Base-by-base conservation (phyloP, 1,140 invertebrate genomes). In the Papilio xuthus region DNA sequence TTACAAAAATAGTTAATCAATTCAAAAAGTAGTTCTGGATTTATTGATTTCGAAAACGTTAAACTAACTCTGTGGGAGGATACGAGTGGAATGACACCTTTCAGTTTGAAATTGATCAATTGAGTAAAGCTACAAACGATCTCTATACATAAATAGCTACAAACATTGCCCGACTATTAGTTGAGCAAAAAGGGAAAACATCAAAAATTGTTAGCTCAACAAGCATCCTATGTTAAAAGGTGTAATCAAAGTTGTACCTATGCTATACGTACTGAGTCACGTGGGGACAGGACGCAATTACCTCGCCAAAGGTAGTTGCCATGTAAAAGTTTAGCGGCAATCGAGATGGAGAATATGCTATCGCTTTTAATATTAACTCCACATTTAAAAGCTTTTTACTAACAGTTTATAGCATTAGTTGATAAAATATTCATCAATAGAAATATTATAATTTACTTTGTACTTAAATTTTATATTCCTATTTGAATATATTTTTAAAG, bases 301-400 rank as follows among this genome's bases (percentile, higher is more conserved):
- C 8, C 42, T 47, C 9, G 37, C 42, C 3, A 41, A 44, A 73
- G 20, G 10, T n/a, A 73, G 37, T 50, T 28, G 37, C 71, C 13
- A 20, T 28, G 42, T 73, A 73, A 47, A 73, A 73, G 70, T 73
- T 73, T 50, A 42, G 6, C n/a, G 71, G 13, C 42, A 50, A 73
- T 44, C 71, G 12, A 73, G 32, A 47, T 41, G 12, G 32, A 1
- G 28, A 69, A 70, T 70, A 70, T 41, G 13, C 60, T 28, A 67
- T 6, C n/a, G 23, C 56, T 60, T 32, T 67, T 67, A 67, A 67
- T 18, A 15, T 26, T 60, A 60, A 26, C 56, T 26, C 23, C 26
- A 26, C 20, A 60, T 60, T 60, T 26, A 41, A 69, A 69, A 69
- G 32, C 32, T 15, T 69, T 69, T 15, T 18, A 6, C 13, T 23